phyloP scores from a whole-genome alignment of 2,113 vertebrate species.

The Alces alces region DNA sequence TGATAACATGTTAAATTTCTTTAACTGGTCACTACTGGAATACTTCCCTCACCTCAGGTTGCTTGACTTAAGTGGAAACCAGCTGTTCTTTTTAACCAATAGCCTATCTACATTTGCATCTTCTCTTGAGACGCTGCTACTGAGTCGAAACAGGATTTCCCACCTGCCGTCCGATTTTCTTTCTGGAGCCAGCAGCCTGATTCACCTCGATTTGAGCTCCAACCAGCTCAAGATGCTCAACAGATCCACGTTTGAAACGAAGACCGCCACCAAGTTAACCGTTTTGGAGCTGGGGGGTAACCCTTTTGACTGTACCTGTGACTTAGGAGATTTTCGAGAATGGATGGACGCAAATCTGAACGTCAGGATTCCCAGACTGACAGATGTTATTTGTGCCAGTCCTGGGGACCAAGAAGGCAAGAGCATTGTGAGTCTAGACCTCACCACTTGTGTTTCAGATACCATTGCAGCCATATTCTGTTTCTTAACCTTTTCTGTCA shows the following conservation, averaged over 20 bases:
- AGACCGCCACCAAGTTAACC: conserved; percentile 52
- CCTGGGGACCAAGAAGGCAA: conserved; percentile 58
- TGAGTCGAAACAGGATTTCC: conserved; percentile 79
- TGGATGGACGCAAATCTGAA: conserved; percentile 77
- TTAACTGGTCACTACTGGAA: conserved; percentile 78
- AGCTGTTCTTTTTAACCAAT: conserved; percentile 63
- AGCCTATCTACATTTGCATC: conserved; percentile 52
- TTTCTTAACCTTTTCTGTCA: conserved; percentile 69
- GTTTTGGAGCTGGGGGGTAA: conserved; percentile 77
- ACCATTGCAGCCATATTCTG: conserved; percentile 61
- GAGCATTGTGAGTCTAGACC: conserved; percentile 71
- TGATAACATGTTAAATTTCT: conserved; percentile 66
- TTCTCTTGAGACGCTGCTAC: conserved; percentile 78
- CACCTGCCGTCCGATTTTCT: conserved; percentile 75
- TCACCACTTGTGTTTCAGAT: conserved; percentile 76
- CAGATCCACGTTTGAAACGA: conserved; percentile 67
- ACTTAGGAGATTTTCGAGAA: conserved; percentile 76
- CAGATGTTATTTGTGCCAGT: conserved; percentile 71
- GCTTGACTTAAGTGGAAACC: conserved; percentile 81
- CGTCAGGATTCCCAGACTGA: conserved; percentile 75
- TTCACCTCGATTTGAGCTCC: conserved; percentile 75
- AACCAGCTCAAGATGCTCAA: conserved; percentile 81
- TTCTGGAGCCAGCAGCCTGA: conserved; percentile 61
- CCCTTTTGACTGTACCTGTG: conserved; percentile 83
- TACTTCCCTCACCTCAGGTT: conserved; percentile 64